These are phyloP conservation scores for Drosophila sp. DNA, from an alignment of 1,140 invertebrate species.

Conservation along the genomic window DNA sequence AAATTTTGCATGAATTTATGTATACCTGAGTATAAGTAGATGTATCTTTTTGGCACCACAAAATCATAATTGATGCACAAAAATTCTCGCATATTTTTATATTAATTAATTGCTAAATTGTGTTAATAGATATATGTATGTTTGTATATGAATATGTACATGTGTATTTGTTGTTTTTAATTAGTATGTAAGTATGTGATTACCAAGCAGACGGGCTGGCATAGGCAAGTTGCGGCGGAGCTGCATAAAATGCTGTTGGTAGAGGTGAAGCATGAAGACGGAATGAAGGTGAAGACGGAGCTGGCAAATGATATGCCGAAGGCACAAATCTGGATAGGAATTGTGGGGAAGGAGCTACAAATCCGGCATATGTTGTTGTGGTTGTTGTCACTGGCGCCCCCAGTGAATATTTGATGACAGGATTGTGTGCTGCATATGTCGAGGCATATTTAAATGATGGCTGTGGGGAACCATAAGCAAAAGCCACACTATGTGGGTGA, in stretches of 20 bases:
- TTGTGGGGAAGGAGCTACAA: conserved; percentile 38
- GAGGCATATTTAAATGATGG: conserved; percentile 45
- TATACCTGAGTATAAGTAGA: conserved; percentile 15
- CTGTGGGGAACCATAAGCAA: conserved; percentile 7
- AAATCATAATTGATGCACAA: conserved; percentile 59
- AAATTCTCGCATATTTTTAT: conserved; percentile 33
- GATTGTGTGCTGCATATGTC: conserved; percentile 44
- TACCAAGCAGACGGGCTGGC: conserved; percentile 34
- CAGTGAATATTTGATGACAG: conserved; percentile 58
- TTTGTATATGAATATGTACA: conserved; percentile 28
- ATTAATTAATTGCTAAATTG: conserved; percentile 71
- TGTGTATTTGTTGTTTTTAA: conserved; percentile 19
- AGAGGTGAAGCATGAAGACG: conserved; percentile 28
- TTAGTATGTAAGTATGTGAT: neutral
- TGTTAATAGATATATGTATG: conserved; percentile 57
- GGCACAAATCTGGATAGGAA: conserved; percentile 18
- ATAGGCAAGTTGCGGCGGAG: conserved; percentile 10
- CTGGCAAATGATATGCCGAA: conserved; percentile 26
- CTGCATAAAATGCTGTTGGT: conserved; percentile 24
- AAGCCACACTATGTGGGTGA: conserved; percentile 21
- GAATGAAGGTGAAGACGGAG: neutral
- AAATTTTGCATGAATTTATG: conserved; percentile 36
- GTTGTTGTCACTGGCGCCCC: conserved; percentile 67
- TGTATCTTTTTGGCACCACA: conserved; percentile 1
- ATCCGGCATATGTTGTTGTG: conserved; percentile 61